These are phyloP conservation scores for Cheilosia pagana DNA, from an alignment of 2,888 invertebrate genomes.

Conservation along the genomic window DNA sequence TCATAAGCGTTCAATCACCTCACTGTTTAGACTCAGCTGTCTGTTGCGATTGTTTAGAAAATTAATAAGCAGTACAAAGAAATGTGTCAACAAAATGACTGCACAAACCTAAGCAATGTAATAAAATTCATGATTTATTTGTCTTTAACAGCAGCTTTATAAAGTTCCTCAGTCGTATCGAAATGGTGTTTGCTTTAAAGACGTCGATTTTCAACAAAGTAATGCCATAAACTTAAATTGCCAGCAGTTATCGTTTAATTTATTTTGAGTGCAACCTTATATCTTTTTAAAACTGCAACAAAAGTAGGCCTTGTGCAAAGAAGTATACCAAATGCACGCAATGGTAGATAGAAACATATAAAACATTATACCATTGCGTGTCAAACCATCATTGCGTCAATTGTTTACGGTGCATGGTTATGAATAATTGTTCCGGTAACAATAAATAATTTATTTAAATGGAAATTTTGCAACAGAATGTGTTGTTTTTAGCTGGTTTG, in stretches of 20 bases:
- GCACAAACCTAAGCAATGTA: too few species aligned
- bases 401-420: conserved; percentile 27
- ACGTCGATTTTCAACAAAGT: not conserved
- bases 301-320: conserved; percentile 10
- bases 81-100: too few species aligned
- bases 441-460: conserved; percentile 20
- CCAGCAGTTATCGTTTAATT: not conserved
- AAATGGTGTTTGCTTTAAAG: too few species aligned
- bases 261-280: not conserved
- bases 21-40: not conserved
- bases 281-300: not conserved
- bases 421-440: conserved; percentile 36
- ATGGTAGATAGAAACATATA: not conserved
- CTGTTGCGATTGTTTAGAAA: too few species aligned
- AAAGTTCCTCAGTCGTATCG: too few species aligned
- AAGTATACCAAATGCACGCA: conserved; percentile 12
- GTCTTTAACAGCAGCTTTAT: too few species aligned
- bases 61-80: too few species aligned
- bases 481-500: not conserved
- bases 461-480: conserved; percentile 1
- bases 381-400: conserved; percentile 39
- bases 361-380: conserved; percentile 10
- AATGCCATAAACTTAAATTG: not conserved
- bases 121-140: too few species aligned
- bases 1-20: not conserved